These are phyloP conservation scores for Dendroctonus valens DNA, from an alignment of 1,140 invertebrate species.

Conservation along the genomic window DNA sequence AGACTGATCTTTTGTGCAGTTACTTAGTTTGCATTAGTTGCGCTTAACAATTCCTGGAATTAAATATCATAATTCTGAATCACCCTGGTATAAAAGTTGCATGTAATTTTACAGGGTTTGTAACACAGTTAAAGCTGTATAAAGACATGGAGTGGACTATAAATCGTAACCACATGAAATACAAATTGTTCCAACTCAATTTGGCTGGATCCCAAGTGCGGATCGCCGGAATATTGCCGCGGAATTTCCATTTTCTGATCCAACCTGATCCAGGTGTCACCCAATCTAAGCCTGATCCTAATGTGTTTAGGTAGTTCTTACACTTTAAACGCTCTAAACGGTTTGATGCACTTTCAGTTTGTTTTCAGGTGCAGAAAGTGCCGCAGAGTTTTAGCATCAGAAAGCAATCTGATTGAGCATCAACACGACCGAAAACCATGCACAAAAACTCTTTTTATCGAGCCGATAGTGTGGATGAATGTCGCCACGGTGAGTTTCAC, in stretches of 20 bases:
- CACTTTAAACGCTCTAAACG: not conserved
- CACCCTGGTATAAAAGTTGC: too few relatives aligned
- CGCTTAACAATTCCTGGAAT: not conserved
- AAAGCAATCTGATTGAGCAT: constrained; percentile 74
- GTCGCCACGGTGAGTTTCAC: constrained; percentile 57
- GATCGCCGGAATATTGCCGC: constrained; percentile 80
- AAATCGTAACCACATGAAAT: constrained; percentile 46
- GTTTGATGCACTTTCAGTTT: not conserved
- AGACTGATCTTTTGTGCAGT: not conserved
- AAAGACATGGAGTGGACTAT: constrained; percentile 68
- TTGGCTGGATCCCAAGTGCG: constrained; percentile 77
- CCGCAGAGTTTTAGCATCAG: constrained; percentile 73
- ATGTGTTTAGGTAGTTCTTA: constrained; percentile 61
- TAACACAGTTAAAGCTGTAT: constrained; percentile 73
- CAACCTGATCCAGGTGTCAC: constrained; percentile 77
- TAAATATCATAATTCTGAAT: not conserved
- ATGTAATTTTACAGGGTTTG: constrained; percentile 55
- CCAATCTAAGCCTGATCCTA: constrained; percentile 73
- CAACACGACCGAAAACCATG: constrained; percentile 55
- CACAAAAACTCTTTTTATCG: constrained; percentile 72
- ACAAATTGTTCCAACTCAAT: constrained; percentile 72
- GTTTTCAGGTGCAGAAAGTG: constrained; percentile 65
- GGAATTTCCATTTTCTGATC: constrained; percentile 71
- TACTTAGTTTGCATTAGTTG: not conserved
- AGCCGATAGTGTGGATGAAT: constrained; percentile 82